Evolutionary conservation across 2,113 vertebrate genomes (phyloP).

Genomic region (Oreotragus oreotragus): DNA sequence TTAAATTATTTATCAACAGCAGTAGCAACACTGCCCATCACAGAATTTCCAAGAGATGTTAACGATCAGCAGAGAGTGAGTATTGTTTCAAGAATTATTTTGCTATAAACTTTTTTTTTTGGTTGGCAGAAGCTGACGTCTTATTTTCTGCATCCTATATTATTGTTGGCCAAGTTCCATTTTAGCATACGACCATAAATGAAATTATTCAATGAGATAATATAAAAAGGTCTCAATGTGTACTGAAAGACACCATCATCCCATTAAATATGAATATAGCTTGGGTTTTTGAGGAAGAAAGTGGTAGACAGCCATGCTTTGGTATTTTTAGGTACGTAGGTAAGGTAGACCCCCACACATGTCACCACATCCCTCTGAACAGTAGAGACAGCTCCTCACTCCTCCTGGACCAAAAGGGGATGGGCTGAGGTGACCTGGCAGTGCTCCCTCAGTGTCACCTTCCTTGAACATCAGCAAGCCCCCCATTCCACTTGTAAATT

Average conservation of each 20-base stretch:
- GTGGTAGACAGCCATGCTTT: conserved; percentile 14
- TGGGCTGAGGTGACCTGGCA: background rate
- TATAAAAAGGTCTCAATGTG: conserved; percentile 41
- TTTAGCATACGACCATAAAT: conserved; percentile 47
- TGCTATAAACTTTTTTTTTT: conserved; percentile 22
- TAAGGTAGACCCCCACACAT: conserved; percentile 48
- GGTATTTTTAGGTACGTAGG: conserved; percentile 61
- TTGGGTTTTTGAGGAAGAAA: background rate
- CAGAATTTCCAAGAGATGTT: conserved; percentile 37
- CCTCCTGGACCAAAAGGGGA: background rate
- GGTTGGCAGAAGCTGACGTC: background rate
- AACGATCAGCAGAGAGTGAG: background rate
- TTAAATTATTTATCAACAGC: conserved; percentile 10
- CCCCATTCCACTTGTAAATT: background rate
- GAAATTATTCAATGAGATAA: conserved; percentile 61
- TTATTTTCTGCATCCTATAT: conserved; percentile 45
- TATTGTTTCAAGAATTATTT: conserved; percentile 17
- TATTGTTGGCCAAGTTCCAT: conserved; percentile 25
- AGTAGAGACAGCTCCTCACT: conserved; percentile 4
- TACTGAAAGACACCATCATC: conserved; percentile 41
- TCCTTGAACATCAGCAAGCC: background rate
- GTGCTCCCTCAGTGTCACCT: background rate
- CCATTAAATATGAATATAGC: conserved; percentile 60
- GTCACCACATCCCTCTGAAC: conserved; percentile 32
- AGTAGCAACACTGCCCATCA: background rate